Conservation (phyloP, 2,888 invertebrate genomes). For the Ferrisia virgata region DNA sequence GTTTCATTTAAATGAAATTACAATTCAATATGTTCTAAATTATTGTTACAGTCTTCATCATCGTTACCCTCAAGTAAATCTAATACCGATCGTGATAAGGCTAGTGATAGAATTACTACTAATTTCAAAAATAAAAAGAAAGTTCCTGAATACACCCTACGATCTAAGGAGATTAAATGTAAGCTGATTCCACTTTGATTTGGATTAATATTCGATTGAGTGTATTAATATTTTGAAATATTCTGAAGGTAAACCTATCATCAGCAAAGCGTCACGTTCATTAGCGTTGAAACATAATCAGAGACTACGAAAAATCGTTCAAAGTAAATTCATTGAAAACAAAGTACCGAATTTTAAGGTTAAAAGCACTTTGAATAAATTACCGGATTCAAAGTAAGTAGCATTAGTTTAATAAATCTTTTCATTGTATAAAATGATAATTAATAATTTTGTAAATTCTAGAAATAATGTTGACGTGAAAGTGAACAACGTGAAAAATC, state of each 20-base stretch:
- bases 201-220: background rate
- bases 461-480: background rate
- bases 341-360: slow-evolving; percentile 33
- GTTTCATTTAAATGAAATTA: background rate
- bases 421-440: too few relatives aligned
- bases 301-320: slow-evolving; percentile 26
- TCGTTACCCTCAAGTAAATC: slow-evolving; percentile 17
- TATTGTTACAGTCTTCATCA: background rate
- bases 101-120: slow-evolving; percentile 18
- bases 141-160: slow-evolving; percentile 10
- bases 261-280: background rate
- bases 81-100: background rate
- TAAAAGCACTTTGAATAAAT: background rate
- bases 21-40: background rate
- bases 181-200: background rate
- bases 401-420: background rate
- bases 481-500: background rate
- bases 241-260: background rate
- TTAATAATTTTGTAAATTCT: background rate
- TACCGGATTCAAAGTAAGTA: background rate
- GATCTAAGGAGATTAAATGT: slow-evolving; percentile 11
- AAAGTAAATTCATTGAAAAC: slow-evolving; percentile 26
- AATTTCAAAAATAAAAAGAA: slow-evolving; percentile 27
- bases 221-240: background rate
- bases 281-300: slow-evolving; percentile 41